These are phyloP conservation scores for Holacanthella duospinosa DNA, from an alignment of 2,888 invertebrate genomes.

Conservation along the genomic window DNA sequence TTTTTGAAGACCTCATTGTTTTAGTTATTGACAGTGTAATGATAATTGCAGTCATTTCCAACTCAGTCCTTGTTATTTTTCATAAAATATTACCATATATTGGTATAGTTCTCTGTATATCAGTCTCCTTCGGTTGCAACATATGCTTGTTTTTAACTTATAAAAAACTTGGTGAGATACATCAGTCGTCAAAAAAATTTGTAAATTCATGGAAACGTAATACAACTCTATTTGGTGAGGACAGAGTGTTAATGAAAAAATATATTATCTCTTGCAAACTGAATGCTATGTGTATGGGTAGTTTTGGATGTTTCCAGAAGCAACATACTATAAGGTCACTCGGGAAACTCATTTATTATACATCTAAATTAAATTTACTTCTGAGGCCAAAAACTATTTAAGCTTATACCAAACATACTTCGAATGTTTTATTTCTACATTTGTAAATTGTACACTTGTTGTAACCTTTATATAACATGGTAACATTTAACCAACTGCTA, in stretches of 20 bases:
- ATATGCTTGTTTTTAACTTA: not conserved
- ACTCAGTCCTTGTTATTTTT: not conserved
- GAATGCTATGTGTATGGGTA: not conserved
- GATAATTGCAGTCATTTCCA: not conserved
- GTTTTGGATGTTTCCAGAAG: not conserved
- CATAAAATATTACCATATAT: not conserved
- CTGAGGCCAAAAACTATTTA: not conserved
- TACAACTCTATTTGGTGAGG: not conserved
- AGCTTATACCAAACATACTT: too few relatives aligned
- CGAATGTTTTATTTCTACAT: too few relatives aligned
- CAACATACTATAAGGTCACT: not conserved
- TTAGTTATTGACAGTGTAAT: not conserved
- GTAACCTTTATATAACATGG: too few relatives aligned
- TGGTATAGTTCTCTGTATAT: not conserved
- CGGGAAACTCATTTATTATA: not conserved
- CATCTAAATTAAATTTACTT: not conserved
- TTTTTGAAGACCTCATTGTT: not conserved
- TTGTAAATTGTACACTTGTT: too few relatives aligned
- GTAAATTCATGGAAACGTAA: not conserved
- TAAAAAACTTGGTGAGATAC: not conserved
- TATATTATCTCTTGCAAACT: not conserved
- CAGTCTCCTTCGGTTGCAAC: not conserved
- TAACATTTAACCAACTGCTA: too few relatives aligned
- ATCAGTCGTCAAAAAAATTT: not conserved
- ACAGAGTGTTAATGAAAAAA: not conserved